phyloP scores from a whole-genome alignment of 2,888 invertebrate genomes.

The Notocelia uddmanniana region DNA sequence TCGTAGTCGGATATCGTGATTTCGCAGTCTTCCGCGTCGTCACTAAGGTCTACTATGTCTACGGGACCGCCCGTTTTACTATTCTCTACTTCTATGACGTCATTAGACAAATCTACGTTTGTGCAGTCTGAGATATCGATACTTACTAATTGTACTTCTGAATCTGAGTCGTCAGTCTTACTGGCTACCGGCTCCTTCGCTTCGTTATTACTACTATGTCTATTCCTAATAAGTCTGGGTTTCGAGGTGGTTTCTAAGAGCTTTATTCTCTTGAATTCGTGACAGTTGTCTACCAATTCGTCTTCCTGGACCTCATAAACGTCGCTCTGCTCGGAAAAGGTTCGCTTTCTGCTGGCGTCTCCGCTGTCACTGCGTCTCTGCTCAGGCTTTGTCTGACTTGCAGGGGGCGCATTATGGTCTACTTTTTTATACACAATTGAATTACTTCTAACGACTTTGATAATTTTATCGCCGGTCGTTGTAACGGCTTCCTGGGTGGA shows the following conservation, averaged over 20 bases:
- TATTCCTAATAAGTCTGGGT: conserved; percentile 74
- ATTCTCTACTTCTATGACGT: conserved; percentile 70
- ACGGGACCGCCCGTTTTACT: conserved; percentile 63
- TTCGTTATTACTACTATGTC: conserved; percentile 56
- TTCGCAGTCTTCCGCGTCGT: conserved; percentile 68
- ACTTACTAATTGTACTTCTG: conserved; percentile 76
- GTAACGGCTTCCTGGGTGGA: conserved; percentile 77
- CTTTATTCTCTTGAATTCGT: conserved; percentile 77
- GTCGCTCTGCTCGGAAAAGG: conserved; percentile 74
- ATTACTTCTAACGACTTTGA: conserved; percentile 79
- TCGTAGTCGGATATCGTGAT: conserved; percentile 63
- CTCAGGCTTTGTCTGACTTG: conserved; percentile 59
- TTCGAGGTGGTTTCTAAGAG: conserved; percentile 66
- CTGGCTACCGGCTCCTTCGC: conserved; percentile 56
- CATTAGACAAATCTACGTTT: conserved; percentile 62
- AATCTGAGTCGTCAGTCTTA: conserved; percentile 70
- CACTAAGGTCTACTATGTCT: conserved; percentile 76
- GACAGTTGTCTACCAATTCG: conserved; percentile 75
- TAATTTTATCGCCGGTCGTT: conserved; percentile 76
- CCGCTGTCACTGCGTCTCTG: conserved; percentile 60
- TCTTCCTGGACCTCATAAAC: conserved; percentile 70
- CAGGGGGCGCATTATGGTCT: conserved; percentile 60
- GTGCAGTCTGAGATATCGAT: conserved; percentile 62
- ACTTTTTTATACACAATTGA: conserved; percentile 79
- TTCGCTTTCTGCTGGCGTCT: conserved; percentile 68